phyloP scores from a whole-genome alignment of 2,113 vertebrate genomes.

The Setophaga petechia region DNA sequence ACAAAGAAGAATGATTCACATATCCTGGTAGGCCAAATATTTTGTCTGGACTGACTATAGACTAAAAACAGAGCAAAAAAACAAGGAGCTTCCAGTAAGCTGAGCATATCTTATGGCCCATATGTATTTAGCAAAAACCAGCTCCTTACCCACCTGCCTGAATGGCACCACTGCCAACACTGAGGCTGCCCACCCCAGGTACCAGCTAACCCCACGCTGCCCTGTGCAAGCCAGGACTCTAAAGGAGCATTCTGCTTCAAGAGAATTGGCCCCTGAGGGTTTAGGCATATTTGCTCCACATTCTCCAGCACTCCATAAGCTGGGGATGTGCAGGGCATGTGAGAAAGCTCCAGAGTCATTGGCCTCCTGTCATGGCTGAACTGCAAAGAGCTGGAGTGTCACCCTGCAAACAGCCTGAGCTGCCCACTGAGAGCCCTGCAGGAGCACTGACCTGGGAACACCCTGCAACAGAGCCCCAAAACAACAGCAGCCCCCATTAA shows the following conservation, averaged over 20 bases:
- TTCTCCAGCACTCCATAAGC: neutral
- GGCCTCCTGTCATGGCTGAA: neutral
- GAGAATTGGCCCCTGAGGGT: neutral
- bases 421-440: neutral
- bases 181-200: neutral
- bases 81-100: slow-evolving; percentile 48
- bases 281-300: neutral
- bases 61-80: slow-evolving; percentile 35
- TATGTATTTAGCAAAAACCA: neutral
- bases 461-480: neutral
- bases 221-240: rapidly evolving
- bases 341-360: neutral
- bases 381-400: neutral
- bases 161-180: neutral
- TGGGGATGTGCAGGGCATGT: rapidly evolving
- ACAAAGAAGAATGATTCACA: slow-evolving; percentile 61
- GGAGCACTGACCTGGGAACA: neutral
- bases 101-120: neutral
- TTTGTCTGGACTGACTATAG: slow-evolving; percentile 58
- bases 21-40: slow-evolving; percentile 70
- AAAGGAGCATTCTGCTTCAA: neutral
- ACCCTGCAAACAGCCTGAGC: neutral
- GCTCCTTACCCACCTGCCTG: neutral
- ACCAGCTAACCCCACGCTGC: neutral
- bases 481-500: neutral